phyloP scores from a whole-genome alignment of 2,888 invertebrate species.

The Choristoneura rosaceana region DNA sequence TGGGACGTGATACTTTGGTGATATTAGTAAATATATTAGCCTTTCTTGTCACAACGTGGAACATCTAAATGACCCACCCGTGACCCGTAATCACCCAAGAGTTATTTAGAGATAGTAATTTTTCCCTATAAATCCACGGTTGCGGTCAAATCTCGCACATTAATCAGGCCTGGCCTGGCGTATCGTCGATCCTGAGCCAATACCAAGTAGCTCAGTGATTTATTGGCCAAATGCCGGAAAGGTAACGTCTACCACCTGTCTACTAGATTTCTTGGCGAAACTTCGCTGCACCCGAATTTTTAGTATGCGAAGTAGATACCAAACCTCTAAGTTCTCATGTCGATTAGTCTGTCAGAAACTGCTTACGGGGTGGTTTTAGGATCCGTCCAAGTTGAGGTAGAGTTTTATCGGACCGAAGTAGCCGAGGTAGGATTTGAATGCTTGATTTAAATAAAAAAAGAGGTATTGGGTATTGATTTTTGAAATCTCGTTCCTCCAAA shows the following conservation, averaged over 20 bases:
- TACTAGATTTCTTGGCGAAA: conserved; percentile 47
- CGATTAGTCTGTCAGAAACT: conserved; percentile 37
- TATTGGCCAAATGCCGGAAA: conserved; percentile 67
- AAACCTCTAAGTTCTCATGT: conserved; percentile 12
- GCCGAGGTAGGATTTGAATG: conserved; percentile 10
- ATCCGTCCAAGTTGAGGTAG: conserved; percentile 14
- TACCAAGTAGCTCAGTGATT: conserved; percentile 73
- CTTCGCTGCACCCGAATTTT: conserved; percentile 39
- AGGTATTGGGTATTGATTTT: not conserved
- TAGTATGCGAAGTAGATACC: conserved; percentile 22
- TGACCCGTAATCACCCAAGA: conserved; percentile 21
- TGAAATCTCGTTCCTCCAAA: not conserved
- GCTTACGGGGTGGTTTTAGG: conserved; percentile 26
- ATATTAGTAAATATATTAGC: too few relatives aligned
- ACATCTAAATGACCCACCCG: not conserved
- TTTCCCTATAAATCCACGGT: conserved; percentile 42
- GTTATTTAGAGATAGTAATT: conserved; percentile 28
- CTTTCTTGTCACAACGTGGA: not conserved
- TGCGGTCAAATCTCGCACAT: conserved; percentile 71
- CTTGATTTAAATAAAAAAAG: not conserved
- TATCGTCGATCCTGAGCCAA: conserved; percentile 65
- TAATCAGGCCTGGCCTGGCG: conserved; percentile 64
- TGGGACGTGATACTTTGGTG: too few relatives aligned
- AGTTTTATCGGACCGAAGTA: conserved; percentile 20
- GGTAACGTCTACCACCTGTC: conserved; percentile 75